Evolutionary conservation across 2,888 invertebrate species (phyloP).

Genomic region (Euplexia lucipara): DNA sequence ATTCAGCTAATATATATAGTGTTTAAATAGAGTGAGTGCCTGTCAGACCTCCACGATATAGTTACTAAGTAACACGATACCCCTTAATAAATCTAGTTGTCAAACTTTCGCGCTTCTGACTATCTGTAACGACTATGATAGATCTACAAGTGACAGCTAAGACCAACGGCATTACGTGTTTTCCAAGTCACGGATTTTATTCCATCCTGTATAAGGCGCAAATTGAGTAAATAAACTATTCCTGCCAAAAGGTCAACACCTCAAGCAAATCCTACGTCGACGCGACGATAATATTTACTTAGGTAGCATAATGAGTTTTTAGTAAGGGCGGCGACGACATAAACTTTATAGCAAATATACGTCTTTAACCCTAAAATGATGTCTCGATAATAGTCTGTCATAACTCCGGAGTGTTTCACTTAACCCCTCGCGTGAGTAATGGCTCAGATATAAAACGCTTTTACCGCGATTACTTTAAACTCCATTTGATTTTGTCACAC

Average conservation of each 20-base stretch:
- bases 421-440: slow-evolving; percentile 62
- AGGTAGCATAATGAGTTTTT: slow-evolving; percentile 55
- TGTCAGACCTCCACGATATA: too few relatives aligned
- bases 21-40: too few relatives aligned
- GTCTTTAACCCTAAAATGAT: slow-evolving; percentile 70
- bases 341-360: slow-evolving; percentile 62
- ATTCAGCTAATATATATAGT: too few relatives aligned
- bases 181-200: too few relatives aligned
- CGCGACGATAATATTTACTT: slow-evolving; percentile 43
- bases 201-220: background rate
- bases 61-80: too few relatives aligned
- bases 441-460: slow-evolving; percentile 56
- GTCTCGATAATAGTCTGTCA: slow-evolving; percentile 71
- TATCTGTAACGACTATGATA: too few relatives aligned
- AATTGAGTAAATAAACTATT: slow-evolving; percentile 25
- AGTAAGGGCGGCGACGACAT: slow-evolving; percentile 41
- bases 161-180: too few relatives aligned
- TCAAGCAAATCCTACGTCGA: slow-evolving; percentile 25
- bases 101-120: too few relatives aligned
- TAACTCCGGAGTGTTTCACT: slow-evolving; percentile 67
- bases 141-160: too few relatives aligned
- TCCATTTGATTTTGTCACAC: slow-evolving; percentile 42
- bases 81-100: too few relatives aligned
- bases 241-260: slow-evolving; percentile 25
- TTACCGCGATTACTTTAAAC: slow-evolving; percentile 55